phyloP scores from a whole-genome alignment of 2,888 invertebrate genomes.

The Rapana venosa region DNA sequence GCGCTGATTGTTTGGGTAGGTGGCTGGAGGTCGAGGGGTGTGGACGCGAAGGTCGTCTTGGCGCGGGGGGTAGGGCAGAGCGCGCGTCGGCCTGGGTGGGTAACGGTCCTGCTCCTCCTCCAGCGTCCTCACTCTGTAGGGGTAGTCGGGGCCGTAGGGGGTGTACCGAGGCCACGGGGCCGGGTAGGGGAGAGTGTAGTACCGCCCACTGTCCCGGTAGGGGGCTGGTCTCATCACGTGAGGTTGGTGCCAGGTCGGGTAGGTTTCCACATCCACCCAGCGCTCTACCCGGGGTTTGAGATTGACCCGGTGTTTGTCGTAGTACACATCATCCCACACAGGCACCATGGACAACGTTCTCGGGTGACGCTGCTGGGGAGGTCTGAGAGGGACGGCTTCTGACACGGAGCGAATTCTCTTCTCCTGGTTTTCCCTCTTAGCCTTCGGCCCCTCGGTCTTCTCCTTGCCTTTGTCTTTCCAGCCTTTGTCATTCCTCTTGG shows the following conservation, averaged over 20 bases:
- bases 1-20: not conserved
- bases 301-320: not conserved
- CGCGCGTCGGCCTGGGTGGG: constrained; percentile 9
- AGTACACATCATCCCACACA: not conserved
- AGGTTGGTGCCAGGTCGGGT: constrained; percentile 15
- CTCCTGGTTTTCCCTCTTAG: not conserved
- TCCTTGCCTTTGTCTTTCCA: not conserved
- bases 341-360: not conserved
- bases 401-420: not conserved
- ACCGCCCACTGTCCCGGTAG: not conserved
- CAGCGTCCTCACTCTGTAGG: constrained; percentile 8
- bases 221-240: not conserved
- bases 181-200: constrained; percentile 28
- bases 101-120: not conserved
- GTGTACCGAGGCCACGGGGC: constrained; percentile 7
- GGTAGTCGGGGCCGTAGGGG: constrained; percentile 40
- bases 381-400: not conserved
- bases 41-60: not conserved
- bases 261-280: constrained; percentile 14
- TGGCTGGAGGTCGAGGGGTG: not conserved
- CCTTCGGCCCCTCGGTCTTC: not conserved
- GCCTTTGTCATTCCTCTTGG: not conserved
- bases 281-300: constrained; percentile 6
- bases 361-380: not conserved
- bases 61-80: constrained; percentile 23